Conservation (phyloP, 2,797 vertebrate genomes). For the Silurus aristotelis region DNA sequence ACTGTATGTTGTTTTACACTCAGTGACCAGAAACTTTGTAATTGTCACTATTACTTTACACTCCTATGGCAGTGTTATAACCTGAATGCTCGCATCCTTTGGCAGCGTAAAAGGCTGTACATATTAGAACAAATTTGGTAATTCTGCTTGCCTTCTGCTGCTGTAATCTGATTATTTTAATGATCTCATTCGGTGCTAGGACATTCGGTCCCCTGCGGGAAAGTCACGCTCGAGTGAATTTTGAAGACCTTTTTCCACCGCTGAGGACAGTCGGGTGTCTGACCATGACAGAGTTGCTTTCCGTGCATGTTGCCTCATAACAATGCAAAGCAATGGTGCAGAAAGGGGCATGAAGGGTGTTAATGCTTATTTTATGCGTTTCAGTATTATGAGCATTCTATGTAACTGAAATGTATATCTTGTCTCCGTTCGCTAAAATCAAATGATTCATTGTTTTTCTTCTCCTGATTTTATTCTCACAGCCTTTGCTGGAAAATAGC, state of each 20-base stretch:
- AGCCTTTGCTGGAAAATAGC: background rate
- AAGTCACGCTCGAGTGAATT: slow-evolving; percentile 68
- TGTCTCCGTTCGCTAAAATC: background rate
- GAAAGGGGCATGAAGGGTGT: slow-evolving; percentile 61
- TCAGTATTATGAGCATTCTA: background rate
- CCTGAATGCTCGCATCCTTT: slow-evolving; percentile 36
- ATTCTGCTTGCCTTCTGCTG: slow-evolving; percentile 60
- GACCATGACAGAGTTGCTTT: slow-evolving; percentile 62
- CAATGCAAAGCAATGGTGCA: slow-evolving; percentile 54
- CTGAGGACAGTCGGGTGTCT: slow-evolving; percentile 64
- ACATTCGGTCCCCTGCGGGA: slow-evolving; percentile 63
- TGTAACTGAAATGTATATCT: background rate
- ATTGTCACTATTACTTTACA: slow-evolving; percentile 6
- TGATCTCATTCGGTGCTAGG: slow-evolving; percentile 75
- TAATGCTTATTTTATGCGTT: slow-evolving; percentile 68
- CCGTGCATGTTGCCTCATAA: slow-evolving; percentile 56
- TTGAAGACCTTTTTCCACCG: slow-evolving; percentile 72
- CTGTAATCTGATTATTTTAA: slow-evolving; percentile 85
- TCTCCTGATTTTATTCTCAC: background rate
- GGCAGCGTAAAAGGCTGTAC: slow-evolving; percentile 48
- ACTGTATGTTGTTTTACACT: background rate
- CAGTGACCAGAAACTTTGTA: background rate
- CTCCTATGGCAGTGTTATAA: slow-evolving; percentile 18
- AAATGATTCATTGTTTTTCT: slow-evolving; percentile 8
- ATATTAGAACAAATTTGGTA: slow-evolving; percentile 72